Conservation (phyloP, 2,113 vertebrate species). For the Xyliphius kryptos region DNA sequence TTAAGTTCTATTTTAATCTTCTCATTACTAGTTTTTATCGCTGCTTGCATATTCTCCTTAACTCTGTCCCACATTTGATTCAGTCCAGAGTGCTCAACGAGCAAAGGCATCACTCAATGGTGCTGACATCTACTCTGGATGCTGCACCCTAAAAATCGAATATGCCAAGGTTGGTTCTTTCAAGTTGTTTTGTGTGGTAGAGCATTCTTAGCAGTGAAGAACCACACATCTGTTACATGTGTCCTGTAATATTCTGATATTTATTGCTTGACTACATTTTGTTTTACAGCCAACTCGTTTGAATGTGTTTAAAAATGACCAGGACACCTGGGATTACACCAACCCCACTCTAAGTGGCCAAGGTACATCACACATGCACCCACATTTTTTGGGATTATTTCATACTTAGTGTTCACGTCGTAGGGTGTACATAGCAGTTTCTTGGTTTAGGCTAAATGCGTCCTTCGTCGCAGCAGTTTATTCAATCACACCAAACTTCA, state of each 20-base stretch:
- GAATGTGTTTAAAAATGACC: slow-evolving; percentile 96
- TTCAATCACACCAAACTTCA: too few species aligned
- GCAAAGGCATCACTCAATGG: slow-evolving; percentile 93
- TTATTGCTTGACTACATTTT: neutral
- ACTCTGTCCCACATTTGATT: slow-evolving; percentile 75
- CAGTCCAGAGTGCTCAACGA: slow-evolving; percentile 88
- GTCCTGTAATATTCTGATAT: too few species aligned
- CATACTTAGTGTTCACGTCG: slow-evolving; percentile 18
- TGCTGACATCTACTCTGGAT: slow-evolving; percentile 92
- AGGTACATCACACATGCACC: slow-evolving; percentile 74
- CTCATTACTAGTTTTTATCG: neutral
- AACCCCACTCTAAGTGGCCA: slow-evolving; percentile 89
- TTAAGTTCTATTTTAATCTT: neutral
- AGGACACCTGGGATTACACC: slow-evolving; percentile 96
- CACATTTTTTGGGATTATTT: too few species aligned
- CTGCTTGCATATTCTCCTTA: slow-evolving; percentile 60
- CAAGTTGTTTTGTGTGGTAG: too few species aligned
- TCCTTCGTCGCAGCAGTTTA: too few species aligned
- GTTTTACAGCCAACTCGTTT: slow-evolving; percentile 80
- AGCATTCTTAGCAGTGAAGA: too few species aligned
- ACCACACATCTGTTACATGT: too few species aligned
- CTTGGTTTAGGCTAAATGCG: slow-evolving; percentile 27
- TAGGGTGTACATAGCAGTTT: slow-evolving; percentile 40
- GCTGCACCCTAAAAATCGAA: slow-evolving; percentile 93
- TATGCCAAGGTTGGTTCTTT: slow-evolving; percentile 80